Conservation (phyloP, 2,888 invertebrate genomes). For the Drosophila tanythrix region DNA sequence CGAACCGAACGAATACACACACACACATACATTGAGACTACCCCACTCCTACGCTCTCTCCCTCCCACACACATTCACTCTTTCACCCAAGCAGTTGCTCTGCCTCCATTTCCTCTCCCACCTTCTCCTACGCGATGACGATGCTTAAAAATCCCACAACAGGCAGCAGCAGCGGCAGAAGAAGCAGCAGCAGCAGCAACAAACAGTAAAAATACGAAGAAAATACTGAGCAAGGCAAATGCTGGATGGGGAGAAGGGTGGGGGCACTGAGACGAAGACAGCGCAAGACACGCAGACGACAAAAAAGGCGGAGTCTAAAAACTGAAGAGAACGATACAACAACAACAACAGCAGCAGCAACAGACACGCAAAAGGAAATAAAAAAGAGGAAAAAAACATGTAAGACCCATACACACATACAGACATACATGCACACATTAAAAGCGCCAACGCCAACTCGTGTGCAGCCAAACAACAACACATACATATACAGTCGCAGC, state of each 20-base stretch:
- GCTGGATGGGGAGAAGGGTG: conserved; percentile 7
- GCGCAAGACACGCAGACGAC: conserved; percentile 75
- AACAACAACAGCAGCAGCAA: conserved; percentile 27
- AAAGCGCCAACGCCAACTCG: conserved; percentile 78
- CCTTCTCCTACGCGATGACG: conserved; percentile 51
- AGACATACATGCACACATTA: conserved; percentile 62
- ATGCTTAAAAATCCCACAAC: conserved; percentile 77
- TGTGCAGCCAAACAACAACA: conserved; percentile 74
- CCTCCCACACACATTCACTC: conserved; percentile 69
- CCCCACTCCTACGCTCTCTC: conserved; percentile 21
- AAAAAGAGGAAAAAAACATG: conserved; percentile 64
- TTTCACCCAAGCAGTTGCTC: conserved; percentile 58
- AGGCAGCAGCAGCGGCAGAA: conserved; percentile 34
- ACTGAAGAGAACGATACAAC: conserved; percentile 75
- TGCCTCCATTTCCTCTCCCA: conserved; percentile 12
- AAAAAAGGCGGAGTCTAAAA: conserved; percentile 84
- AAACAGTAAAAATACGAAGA: conserved; percentile 65
- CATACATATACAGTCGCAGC: conserved; percentile 46
- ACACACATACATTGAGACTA: conserved; percentile 11
- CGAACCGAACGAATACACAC: conserved; percentile 63
- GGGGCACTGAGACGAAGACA: conserved; percentile 54
- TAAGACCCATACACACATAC: conserved; percentile 61
- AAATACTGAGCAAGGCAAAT: conserved; percentile 14
- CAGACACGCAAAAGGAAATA: conserved; percentile 73
- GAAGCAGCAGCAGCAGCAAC: conserved; percentile 27